Conservation (phyloP, 2,888 invertebrate genomes). For the Macrosiphum euphorbiae region DNA sequence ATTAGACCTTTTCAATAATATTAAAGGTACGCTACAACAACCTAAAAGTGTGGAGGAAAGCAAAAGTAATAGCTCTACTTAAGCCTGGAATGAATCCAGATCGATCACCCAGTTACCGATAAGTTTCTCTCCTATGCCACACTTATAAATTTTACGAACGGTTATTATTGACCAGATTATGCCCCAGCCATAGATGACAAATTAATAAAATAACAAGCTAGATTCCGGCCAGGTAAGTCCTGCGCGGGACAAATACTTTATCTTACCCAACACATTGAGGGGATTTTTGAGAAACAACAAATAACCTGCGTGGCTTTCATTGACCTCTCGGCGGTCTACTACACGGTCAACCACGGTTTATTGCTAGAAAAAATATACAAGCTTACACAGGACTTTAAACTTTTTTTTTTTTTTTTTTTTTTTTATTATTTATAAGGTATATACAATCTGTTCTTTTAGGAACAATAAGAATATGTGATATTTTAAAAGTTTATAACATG, state of each 20-base stretch:
- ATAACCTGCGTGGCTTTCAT: conserved; percentile 59
- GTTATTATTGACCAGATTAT: neutral
- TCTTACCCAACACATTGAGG: neutral
- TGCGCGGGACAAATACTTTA: conserved; percentile 2
- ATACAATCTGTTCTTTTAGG: too few relatives aligned
- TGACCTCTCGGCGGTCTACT: conserved; percentile 50
- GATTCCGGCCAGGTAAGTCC: neutral
- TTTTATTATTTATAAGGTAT: too few relatives aligned
- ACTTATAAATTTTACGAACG: neutral
- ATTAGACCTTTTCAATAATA: too few relatives aligned
- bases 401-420: too few relatives aligned
- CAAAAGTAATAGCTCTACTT: neutral
- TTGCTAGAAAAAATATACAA: conserved; percentile 56
- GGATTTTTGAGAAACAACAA: neutral
- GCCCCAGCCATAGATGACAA: neutral
- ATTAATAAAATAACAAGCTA: conserved; percentile 20
- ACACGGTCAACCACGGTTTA: conserved; percentile 44
- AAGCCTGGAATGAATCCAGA: neutral
- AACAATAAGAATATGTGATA: too few relatives aligned
- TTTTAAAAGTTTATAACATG: too few relatives aligned
- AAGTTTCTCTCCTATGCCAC: neutral
- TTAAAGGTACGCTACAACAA: too few relatives aligned
- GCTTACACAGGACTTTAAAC: conserved; percentile 10
- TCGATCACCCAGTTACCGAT: neutral
- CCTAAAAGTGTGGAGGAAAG: too few relatives aligned